Evolutionary conservation across 2,113 vertebrate species (phyloP).

Genomic region (Sisor rabdophorus): DNA sequence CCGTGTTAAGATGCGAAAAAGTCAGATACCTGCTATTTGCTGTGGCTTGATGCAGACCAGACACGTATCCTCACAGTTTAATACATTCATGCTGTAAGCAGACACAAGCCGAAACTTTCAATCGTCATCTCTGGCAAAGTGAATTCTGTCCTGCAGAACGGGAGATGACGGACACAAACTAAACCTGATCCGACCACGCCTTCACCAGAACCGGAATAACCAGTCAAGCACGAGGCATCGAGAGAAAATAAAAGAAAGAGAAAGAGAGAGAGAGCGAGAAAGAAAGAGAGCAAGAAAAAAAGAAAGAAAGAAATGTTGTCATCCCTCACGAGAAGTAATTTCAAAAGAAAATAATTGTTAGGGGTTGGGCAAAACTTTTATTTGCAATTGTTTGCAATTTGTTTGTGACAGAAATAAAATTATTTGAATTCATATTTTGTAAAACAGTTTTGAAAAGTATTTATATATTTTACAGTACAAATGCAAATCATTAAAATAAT

Average conservation of each 20-base stretch:
- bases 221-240: neutral
- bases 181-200: slow-evolving; percentile 1
- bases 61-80: neutral
- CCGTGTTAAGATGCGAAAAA: neutral
- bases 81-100: neutral
- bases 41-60: neutral
- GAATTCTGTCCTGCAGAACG: neutral
- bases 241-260: too few species aligned
- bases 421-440: neutral
- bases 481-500: too few species aligned
- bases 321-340: neutral
- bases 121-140: neutral
- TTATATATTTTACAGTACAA: too few species aligned
- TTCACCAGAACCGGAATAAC: slow-evolving; percentile 14
- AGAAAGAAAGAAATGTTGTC: neutral
- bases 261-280: neutral
- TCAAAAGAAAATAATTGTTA: neutral
- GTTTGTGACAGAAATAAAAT: neutral
- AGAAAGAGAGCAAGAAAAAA: neutral
- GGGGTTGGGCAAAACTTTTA: too few species aligned
- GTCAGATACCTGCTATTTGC: neutral
- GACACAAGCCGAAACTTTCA: neutral
- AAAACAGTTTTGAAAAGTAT: too few species aligned
- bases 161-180: neutral
- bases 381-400: neutral